These are phyloP conservation scores for Parnassius glacialis DNA, from an alignment of 2,888 invertebrate genomes.

Conservation along the genomic window DNA sequence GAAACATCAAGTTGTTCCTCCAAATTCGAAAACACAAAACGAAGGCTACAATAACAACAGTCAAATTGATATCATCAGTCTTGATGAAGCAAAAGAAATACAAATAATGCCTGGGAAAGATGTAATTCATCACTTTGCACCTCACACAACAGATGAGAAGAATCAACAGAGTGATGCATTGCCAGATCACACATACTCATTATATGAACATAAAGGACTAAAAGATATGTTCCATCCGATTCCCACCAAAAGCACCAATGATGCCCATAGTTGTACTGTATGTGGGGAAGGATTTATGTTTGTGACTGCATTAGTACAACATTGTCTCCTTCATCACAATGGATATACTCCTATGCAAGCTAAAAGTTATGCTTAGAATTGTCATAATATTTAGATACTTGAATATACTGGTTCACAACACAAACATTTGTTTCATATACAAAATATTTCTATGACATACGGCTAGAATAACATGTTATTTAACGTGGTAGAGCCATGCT, in stretches of 20 bases:
- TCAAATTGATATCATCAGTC: constrained; percentile 63
- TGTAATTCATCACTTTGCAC: constrained; percentile 46
- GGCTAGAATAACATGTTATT: too few species aligned
- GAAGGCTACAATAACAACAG: constrained; percentile 49
- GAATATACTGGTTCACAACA: too few species aligned
- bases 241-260: constrained; percentile 39
- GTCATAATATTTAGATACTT: neutral
- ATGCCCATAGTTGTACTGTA: constrained; percentile 51
- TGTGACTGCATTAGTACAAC: constrained; percentile 55
- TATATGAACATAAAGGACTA: constrained; percentile 34
- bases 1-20: constrained; percentile 54
- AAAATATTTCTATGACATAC: too few species aligned
- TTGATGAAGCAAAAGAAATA: constrained; percentile 60
- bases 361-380: constrained; percentile 30
- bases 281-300: constrained; percentile 62
- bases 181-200: constrained; percentile 33
- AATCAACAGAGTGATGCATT: constrained; percentile 36
- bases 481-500: too few species aligned
- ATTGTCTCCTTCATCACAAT: constrained; percentile 57
- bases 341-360: constrained; percentile 40
- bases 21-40: constrained; percentile 43
- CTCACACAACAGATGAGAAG: constrained; percentile 48
- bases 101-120: constrained; percentile 42
- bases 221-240: constrained; percentile 49
- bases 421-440: too few species aligned